Base-by-base conservation (phyloP, 2,113 vertebrate genomes). In the Spilogale gracilis region DNA sequence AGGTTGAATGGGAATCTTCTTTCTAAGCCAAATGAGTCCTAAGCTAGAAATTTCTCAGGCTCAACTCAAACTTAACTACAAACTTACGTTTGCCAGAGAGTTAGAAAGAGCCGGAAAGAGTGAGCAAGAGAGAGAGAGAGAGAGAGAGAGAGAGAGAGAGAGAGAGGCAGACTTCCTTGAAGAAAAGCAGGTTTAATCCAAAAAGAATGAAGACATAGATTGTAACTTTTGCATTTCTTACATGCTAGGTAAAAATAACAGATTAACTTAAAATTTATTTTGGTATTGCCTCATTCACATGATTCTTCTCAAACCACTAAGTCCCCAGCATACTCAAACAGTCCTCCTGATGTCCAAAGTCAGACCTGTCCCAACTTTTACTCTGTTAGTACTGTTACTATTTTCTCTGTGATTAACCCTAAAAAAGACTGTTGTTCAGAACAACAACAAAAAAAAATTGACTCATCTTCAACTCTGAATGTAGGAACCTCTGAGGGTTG, bases 11-110 rank as follows among this genome's bases (percentile, higher is more conserved):
- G 30, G 89, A 97, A 97, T 95, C 86, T 95, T 89, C 4, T 12
- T 60, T 92, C 80, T 69, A 50, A 94, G 78, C 93, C 93, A 97
- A 94, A 86, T 94, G 54, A 81, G 60, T 83, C 38, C 56, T 56
- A 69, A 82, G 87, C 54, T 56, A 95, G 84, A 96, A 96, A 94
- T 74, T 45, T 76, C 54, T 94, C 45, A 20, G 58, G 58, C 52
- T 93, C 54, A 69, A 69, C 45, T 83, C 67, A 96, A 94, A 89
- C 5, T 5, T 80, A 13, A 58, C n/a, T 79, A 86, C 38, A 63
- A 52, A 87, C 16, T 95, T 89, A 45, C 1, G 9, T 71, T 90
- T 91, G n/a, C 54, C 52, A 78, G 74, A 96, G 54, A 89, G 69
- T 83, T 25, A 61, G 54, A 89, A 79, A 84, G 71, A 94, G 38